Conservation (phyloP, 2,113 vertebrate genomes). For the Diglossa brunneiventris region DNA sequence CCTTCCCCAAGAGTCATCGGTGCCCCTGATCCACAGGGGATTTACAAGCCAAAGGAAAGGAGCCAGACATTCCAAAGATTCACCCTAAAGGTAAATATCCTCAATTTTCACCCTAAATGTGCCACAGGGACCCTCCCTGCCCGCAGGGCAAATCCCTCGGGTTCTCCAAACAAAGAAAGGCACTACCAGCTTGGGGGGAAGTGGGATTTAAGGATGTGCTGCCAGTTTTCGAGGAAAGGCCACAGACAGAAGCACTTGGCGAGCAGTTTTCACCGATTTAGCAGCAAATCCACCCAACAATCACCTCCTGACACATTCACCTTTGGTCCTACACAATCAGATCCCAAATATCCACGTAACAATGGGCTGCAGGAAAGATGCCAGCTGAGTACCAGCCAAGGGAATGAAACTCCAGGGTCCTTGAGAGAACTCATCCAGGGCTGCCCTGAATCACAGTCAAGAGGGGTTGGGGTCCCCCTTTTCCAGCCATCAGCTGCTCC, state of each 20-base stretch:
- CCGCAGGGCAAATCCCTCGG: not conserved
- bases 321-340: not conserved
- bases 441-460: not conserved
- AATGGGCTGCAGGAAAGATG: not conserved
- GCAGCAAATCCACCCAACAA: not conserved
- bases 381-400: not conserved
- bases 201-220: not conserved
- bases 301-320: not conserved
- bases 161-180: constrained; percentile 14
- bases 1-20: not conserved
- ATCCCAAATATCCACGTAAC: not conserved
- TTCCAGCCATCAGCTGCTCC: not conserved
- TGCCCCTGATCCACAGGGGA: not conserved
- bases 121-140: not conserved
- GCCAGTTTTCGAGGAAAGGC: not conserved
- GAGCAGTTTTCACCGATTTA: not conserved
- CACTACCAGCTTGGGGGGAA: not conserved
- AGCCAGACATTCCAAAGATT: not conserved
- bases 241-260: not conserved
- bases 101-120: not conserved
- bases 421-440: not conserved
- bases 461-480: not conserved
- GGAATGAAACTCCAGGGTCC: not conserved
- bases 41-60: not conserved
- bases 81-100: not conserved